phyloP scores from a whole-genome alignment of 1,140 invertebrate species.

The Dendrolimus punctatus region DNA sequence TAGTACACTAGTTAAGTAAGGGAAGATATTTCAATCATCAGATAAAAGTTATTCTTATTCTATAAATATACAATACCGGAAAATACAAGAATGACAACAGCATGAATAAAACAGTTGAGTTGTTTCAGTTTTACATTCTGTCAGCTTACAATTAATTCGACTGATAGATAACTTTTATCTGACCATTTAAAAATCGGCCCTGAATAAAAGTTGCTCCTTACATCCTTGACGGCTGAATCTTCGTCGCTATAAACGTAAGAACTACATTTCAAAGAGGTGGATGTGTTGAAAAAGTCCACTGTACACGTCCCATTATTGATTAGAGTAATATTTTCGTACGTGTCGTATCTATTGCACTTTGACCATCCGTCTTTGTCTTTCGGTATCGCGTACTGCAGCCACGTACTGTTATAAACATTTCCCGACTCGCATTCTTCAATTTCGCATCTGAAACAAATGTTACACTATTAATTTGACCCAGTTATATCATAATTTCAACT shows the following conservation, averaged over 20 bases:
- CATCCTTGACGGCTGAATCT: constrained; percentile 52
- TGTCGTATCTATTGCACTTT: constrained; percentile 34
- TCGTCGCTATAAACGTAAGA: constrained; percentile 42
- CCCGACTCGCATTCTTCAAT: constrained; percentile 31
- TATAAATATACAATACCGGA: too few relatives aligned
- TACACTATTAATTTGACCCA: too few relatives aligned
- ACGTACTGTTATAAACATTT: constrained; percentile 19
- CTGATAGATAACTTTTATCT: too few relatives aligned
- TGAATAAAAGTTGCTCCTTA: constrained; percentile 26
- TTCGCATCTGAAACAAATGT: constrained; percentile 30
- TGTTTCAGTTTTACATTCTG: too few relatives aligned
- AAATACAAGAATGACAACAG: too few relatives aligned
- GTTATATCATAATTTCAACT: too few relatives aligned
- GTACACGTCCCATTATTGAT: constrained; percentile 19
- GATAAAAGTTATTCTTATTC: too few relatives aligned
- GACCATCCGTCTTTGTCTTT: constrained; percentile 27
- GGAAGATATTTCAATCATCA: too few relatives aligned
- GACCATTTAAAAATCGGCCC: too few relatives aligned
- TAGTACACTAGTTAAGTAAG: too few relatives aligned
- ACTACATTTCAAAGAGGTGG: constrained; percentile 19
- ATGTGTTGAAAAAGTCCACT: constrained; percentile 25
- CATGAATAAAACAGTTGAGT: too few relatives aligned
- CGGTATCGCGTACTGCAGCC: constrained; percentile 44
- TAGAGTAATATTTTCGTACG: constrained; percentile 5
- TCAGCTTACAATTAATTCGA: too few relatives aligned